Base-by-base conservation (phyloP, 1,140 invertebrate species). In the Pogonus chalceus region DNA sequence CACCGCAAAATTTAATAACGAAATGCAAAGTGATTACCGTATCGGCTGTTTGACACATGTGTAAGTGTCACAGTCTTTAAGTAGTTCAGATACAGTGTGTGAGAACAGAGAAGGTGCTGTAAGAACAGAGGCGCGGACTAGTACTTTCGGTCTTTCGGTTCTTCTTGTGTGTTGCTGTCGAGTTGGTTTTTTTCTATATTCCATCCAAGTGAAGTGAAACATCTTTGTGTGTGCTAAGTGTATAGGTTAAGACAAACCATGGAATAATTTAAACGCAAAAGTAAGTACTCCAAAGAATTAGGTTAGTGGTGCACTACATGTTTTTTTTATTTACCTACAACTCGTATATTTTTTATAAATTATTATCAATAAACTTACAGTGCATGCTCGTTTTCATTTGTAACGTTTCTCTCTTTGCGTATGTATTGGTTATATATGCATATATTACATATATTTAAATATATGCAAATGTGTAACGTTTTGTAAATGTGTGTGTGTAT, bases 1-100 rank as follows among this genome's bases (percentile, higher is more conserved):
- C 55, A 21, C 37, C 43, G 39, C 21, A 50, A 23, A 55, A 55
- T n/a, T n/a, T n/a, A n/a, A 58, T 54, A 53, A 57, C 55, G 59
- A 51, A 47, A 26, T 23, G 22, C 35, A 46, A 7, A 31, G 26
- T 31, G 26, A 31, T 31, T 31, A 31, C 7, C 26, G 14, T 31
- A 31, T 18, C 37, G 18, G 37, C 37, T 16, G 37, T 18, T 43
- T 43, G 37, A 18, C 37, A 43, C 37, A 43, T 43, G 37, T 43
- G 37, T 18, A 16, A 9, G 14, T 31, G n/a, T n/a, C n/a, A 43
- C 18, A 4, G 37, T 43, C 37, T 43, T 43, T 18, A 43, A 18
- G 4, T 7, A 12, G 37, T 43, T 12, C 3, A 43, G 9, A 7
- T 18, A 43, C 14, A n/a, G n/a, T n/a, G n/a, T n/a, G n/a, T 16